phyloP scores from a whole-genome alignment of 2,888 invertebrate species.

The Melinopterus prodromus region DNA sequence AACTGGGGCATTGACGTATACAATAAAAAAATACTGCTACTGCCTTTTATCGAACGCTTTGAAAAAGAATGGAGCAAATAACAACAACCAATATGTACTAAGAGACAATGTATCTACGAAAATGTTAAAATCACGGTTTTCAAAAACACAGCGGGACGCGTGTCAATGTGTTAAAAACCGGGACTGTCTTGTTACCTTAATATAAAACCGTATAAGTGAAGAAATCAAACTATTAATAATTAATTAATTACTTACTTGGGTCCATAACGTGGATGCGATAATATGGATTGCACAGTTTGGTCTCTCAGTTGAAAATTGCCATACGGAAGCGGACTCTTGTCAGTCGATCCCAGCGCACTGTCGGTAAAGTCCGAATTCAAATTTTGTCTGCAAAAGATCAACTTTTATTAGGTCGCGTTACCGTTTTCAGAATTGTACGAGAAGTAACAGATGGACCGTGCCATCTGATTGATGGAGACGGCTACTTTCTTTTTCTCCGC shows the following conservation, averaged over 20 bases:
- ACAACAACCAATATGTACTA: too few relatives aligned
- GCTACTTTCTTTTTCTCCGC: neutral
- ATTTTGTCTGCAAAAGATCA: conserved; percentile 77
- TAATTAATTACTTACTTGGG: conserved; percentile 72
- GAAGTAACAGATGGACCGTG: conserved; percentile 9
- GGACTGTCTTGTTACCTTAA: too few relatives aligned
- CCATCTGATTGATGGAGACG: neutral
- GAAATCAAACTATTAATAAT: neutral
- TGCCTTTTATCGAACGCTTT: too few relatives aligned
- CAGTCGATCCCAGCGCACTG: conserved; percentile 90
- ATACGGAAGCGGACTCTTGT: conserved; percentile 91
- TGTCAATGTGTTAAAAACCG: too few relatives aligned
- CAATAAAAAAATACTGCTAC: too few relatives aligned
- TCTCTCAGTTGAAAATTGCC: conserved; percentile 94
- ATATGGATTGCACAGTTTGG: conserved; percentile 91
- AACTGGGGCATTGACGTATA: too few relatives aligned
- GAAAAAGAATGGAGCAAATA: too few relatives aligned
- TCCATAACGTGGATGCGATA: conserved; percentile 89
- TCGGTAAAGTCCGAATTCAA: conserved; percentile 95
- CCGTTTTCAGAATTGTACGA: conserved; percentile 5
- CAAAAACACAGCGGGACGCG: too few relatives aligned
- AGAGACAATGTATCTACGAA: too few relatives aligned
- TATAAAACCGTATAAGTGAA: neutral
- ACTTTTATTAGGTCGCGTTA: neutral
- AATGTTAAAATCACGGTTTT: too few relatives aligned